Evolutionary conservation across 2,113 vertebrate genomes (phyloP), one percentile per base, ranked within the genome.

Genomic region (Crotalus tigris): DNA sequence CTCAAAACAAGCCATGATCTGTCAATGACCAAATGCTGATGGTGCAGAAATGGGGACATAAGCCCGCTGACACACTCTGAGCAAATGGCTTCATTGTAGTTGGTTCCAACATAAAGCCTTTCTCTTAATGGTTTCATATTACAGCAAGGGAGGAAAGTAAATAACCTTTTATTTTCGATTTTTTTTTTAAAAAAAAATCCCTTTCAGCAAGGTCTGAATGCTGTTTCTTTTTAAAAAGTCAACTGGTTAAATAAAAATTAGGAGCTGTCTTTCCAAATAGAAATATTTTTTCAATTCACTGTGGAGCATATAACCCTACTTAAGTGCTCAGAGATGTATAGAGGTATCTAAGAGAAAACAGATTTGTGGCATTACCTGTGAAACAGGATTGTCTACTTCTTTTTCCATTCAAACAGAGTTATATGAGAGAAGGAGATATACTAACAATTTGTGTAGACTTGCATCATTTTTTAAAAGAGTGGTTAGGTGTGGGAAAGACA

Each of bases 1-100:
- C 1, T 93, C 3, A 13, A 95, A 95, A 55, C 53, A 95, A 95
- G 94, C 81, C 91, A 33, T 23, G 94, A 94, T 91, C 90, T 39
- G 26, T 8, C 93, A 92, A 12, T 5, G n/a, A 95, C 97, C 97
- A 97, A 95, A 92, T 97, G 97, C 97, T 98, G 97, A 98, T 86
- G 9, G 88, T 97, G 97, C 96, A 96, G 94, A 95, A 97, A 89
- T 0, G 2, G 93, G 93, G 58, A 0, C 26, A 24, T 26, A 0
- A 4, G 44, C 29, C 90, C 0, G 0, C 92, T 53, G 11, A 3
- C 58, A 53, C 29, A 29, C 91, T 51, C 88, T 93, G 92, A 90
- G 91, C 24, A 93, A 57, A 95, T 90, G 93, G 29, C 93, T 33
- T 29, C 29, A 92, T 92, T 15, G 39, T 57, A 29, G 90, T 92